phyloP scores from a whole-genome alignment of 2,888 invertebrate genomes.

The Chirona hameri region DNA sequence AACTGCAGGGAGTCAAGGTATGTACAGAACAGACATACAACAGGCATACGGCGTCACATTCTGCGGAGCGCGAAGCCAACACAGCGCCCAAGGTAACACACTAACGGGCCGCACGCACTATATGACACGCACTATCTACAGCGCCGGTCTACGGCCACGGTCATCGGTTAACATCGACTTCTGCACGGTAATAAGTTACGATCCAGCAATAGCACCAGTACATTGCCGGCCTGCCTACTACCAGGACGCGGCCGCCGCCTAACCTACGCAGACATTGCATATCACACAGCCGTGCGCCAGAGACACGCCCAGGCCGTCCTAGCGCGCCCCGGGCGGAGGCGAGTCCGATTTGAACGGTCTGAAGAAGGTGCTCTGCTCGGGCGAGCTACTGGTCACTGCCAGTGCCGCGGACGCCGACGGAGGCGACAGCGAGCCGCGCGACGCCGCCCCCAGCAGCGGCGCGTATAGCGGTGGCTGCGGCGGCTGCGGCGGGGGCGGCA shows the following conservation, averaged over 20 bases:
- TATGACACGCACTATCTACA: too few species aligned
- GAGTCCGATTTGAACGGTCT: neutral
- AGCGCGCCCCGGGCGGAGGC: neutral
- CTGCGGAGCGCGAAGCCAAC: too few species aligned
- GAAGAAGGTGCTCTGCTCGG: neutral
- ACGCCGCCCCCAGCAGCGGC: neutral
- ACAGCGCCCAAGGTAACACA: too few species aligned
- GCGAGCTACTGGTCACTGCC: neutral
- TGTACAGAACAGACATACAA: too few species aligned
- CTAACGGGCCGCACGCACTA: too few species aligned
- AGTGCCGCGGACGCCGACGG: conserved; percentile 26
- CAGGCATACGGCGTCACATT: too few species aligned
- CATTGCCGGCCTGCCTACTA: neutral
- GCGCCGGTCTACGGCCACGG: too few species aligned
- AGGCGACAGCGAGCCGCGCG: conserved; percentile 26
- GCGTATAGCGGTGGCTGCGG: neutral
- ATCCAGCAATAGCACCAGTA: neutral
- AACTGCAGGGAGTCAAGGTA: too few species aligned
- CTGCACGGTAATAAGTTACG: too few species aligned
- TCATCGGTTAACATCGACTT: neutral
- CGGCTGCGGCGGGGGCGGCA: conserved; percentile 10
- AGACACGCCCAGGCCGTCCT: neutral
- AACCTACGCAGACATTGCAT: neutral
- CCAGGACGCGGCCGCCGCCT: neutral
- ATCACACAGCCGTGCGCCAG: neutral